Base-by-base conservation (phyloP, 2,113 vertebrate species). In the Ptychochromis oligacanthus region DNA sequence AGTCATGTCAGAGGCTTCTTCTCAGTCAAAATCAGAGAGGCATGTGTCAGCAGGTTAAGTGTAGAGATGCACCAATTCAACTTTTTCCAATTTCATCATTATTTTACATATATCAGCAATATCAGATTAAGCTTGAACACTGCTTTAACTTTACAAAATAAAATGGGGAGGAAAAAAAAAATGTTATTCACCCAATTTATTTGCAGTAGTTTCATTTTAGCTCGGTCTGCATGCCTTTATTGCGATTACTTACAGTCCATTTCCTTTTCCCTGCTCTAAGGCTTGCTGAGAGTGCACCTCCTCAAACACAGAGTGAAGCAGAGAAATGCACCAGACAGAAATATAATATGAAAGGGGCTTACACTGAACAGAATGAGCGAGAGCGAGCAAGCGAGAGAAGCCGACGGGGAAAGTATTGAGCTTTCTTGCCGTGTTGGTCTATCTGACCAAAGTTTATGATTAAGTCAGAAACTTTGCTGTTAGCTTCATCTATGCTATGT, bases 51-150 rank as follows among this genome's bases (percentile, higher is more conserved):
- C 65, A 49, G 65, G 24, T 46, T 49, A 17, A 0, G 10, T 24
- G 24, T 22, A 52, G 40, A 9, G 1, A 10, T 28, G 24, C 15
- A 0, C 26, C 17, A 5, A 0, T 4, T 40, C 17, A 0, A 17
- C 26, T 5, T 31, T 4, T 46, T 46, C 43, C 13, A 5, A 13
- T 15, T 15, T 40, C 40, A 12, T 67, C 22, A 26, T 0, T 1
- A 7, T 40, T 67, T 65, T 7, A 0, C 62, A 65, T 17, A 24
- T 0, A 17, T n/a, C 40, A 17, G 64, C 1, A 1, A 46, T 8
- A 1, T 18, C 15, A 3, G 0, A 70, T 24, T 49, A 12, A 49
- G 11, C 62, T 11, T 46, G 1, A 28, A 49, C 15, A 0, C 26
- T 3, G 9, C 18, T 18, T 0, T n/a, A 7, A 70, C 24, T 70